These are phyloP conservation scores for Lasioglossum figueresi DNA, from an alignment of 2,888 invertebrate genomes.

Conservation along the genomic window DNA sequence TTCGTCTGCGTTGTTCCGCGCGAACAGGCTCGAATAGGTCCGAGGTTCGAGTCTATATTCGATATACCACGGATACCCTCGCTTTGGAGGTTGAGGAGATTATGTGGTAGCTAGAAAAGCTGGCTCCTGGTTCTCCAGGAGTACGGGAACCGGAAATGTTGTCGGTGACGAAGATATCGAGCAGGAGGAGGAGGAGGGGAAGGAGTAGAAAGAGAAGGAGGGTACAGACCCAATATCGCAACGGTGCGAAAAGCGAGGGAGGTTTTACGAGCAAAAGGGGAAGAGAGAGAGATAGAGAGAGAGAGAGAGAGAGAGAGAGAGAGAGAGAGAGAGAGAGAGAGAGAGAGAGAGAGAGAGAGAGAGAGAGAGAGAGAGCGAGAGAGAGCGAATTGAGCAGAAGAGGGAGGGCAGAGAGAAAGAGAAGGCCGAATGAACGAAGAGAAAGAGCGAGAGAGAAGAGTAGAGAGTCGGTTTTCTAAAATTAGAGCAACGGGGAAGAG, in stretches of 20 bases:
- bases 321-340: slow-evolving; percentile 43
- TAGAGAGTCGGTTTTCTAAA: slow-evolving; percentile 76
- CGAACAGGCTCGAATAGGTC: neutral
- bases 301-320: neutral
- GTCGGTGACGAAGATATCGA: slow-evolving; percentile 45
- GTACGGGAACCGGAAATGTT: slow-evolving; percentile 9
- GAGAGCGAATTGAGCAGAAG: slow-evolving; percentile 13
- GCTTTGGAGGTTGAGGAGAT: neutral
- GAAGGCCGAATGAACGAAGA: slow-evolving; percentile 10
- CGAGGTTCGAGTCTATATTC: neutral
- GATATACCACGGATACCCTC: neutral
- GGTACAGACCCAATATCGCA: too few relatives aligned
- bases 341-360: slow-evolving; percentile 21
- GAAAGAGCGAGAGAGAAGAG: slow-evolving; percentile 41
- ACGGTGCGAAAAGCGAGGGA: neutral
- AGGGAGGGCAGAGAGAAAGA: neutral
- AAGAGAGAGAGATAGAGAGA: slow-evolving; percentile 35
- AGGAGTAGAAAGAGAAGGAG: neutral
- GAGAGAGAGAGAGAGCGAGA: slow-evolving; percentile 27
- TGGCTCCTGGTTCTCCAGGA: neutral
- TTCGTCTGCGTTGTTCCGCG: neutral
- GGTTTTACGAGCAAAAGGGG: neutral
- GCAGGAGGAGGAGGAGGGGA: slow-evolving; percentile 21
- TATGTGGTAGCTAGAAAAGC: neutral
- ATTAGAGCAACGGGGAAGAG: slow-evolving; percentile 79